Percentiles rank a stretch among this genome's conserved stretches.
Evolutionary conservation across 2,113 vertebrate genomes (phyloP).

Genomic region (Gymnobelideus leadbeateri): DNA sequence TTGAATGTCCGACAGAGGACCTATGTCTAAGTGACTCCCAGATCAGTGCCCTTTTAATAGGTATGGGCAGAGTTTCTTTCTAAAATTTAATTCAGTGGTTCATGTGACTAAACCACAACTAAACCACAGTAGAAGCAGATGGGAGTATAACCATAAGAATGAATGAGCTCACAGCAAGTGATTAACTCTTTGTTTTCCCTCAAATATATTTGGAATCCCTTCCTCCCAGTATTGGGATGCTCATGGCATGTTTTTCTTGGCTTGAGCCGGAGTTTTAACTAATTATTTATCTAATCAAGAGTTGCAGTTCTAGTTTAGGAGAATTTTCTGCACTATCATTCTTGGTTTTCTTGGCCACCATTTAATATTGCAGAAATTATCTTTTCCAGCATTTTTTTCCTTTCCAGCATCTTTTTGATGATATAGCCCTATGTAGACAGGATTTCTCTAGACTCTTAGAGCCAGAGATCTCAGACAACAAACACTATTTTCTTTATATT

Average conservation of each 20-base stretch:
- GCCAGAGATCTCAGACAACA: neutral
- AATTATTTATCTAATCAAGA: neutral
- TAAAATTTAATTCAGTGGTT: constrained; percentile 53
- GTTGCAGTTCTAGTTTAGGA: neutral
- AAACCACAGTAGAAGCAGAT: constrained; percentile 47
- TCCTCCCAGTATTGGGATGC: neutral
- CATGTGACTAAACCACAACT: constrained; percentile 44
- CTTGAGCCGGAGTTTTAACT: neutral
- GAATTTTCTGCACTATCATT: neutral
- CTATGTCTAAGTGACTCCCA: constrained; percentile 25
- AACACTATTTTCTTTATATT: neutral
- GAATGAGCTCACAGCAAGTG: constrained; percentile 29
- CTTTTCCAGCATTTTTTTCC: neutral
- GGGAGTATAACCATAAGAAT: neutral
- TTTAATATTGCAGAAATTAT: neutral
- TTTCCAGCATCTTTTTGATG: neutral
- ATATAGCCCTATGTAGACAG: neutral
- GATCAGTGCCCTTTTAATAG: constrained; percentile 22
- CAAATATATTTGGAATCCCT: constrained; percentile 13
- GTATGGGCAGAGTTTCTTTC: constrained; percentile 19
- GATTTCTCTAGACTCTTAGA: neutral
- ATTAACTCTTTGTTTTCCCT: constrained; percentile 51
- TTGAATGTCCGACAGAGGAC: constrained; percentile 43
- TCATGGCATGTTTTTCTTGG: neutral
- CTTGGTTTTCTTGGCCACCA: neutral